Evolutionary conservation across 23 tunicate genomes (phyloP), one percentile per base, ranked within the genome.

Genomic region (Trididemnum nubilum): DNA sequence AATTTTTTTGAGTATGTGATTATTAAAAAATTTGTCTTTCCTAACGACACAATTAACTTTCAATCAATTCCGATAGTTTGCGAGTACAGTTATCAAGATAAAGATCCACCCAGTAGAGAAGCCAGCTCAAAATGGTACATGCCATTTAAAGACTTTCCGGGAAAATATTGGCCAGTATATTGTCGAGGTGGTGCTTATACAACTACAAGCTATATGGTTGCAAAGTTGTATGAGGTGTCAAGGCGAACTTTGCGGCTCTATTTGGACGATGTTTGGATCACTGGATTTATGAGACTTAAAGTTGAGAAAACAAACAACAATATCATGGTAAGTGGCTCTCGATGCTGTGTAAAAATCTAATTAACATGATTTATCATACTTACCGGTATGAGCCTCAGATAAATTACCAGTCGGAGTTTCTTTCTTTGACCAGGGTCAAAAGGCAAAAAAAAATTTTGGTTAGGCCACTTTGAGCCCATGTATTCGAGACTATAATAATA

Each of bases 231-330:
- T 51, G 72, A 83, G 0, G 63, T 58, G 4, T 83, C 87, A 26
- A 59, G 59, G 28, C 0, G 1, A 2, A 60, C 57, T 18, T 57
- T 36, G 21, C 51, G 18, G 2, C 33, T 83, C 22, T 21, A 73
- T 21, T 24, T 83, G 49, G 87, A 83, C 60, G 87, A 83, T 36
- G 87, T 74, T n/a, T n/a, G n/a, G n/a, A n/a, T n/a, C n/a, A n/a
- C n/a, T n/a, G n/a, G n/a, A n/a, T n/a, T n/a, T n/a, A 73, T 83
- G 72, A 73, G 87, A 22, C 19, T 7, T 0, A 71, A 32, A 27
- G 28, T 74, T 54, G 22, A 31, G 3, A 7, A 32, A 4, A 28
- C 12, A 22, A 71, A 78, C 40, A 54, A 35, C 38, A 78, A 78
- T 26, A 57, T 78, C 12, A 28, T 78, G n/a, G 82, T 78, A 58